phyloP scores from a whole-genome alignment of 2,888 invertebrate genomes.

The Pimpla rufipes region DNA sequence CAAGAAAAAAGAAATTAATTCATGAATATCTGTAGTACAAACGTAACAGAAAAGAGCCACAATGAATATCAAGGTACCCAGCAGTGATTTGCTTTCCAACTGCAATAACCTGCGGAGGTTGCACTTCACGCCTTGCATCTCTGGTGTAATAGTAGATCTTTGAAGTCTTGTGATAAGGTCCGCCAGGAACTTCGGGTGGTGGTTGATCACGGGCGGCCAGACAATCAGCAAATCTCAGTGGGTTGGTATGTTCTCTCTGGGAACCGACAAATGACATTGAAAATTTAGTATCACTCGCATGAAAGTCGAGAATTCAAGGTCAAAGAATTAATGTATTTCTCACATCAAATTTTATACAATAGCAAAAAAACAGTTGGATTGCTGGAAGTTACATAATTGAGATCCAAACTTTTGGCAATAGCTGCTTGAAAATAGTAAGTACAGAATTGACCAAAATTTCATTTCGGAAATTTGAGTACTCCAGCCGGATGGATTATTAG shows the following conservation, averaged over 20 bases:
- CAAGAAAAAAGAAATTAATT: slow-evolving; percentile 54
- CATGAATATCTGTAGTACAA: neutral
- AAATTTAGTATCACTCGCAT: neutral
- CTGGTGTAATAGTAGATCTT: slow-evolving; percentile 94
- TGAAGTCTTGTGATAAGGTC: slow-evolving; percentile 92
- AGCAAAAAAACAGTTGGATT: too few relatives aligned
- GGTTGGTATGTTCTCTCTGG: slow-evolving; percentile 88
- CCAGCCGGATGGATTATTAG: neutral
- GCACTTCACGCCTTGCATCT: slow-evolving; percentile 93
- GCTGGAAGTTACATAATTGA: slow-evolving; percentile 40
- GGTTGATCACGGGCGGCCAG: slow-evolving; percentile 92
- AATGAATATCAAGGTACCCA: slow-evolving; percentile 79
- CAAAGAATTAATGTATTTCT: neutral
- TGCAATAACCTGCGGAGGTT: slow-evolving; percentile 88
- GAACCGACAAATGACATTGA: slow-evolving; percentile 67
- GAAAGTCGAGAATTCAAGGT: neutral
- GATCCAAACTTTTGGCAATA: neutral
- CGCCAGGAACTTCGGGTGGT: slow-evolving; percentile 92
- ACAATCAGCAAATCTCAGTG: slow-evolving; percentile 90
- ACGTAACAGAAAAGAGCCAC: neutral
- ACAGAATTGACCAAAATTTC: neutral
- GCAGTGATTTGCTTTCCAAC: slow-evolving; percentile 84
- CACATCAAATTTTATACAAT: too few relatives aligned
- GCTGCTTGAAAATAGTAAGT: neutral
- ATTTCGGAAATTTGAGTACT: neutral